A percentile compares a stretch with the other conserved stretches of the same genome.
phyloP scores from a whole-genome alignment of 2,888 invertebrate species.

The Dromius quadrimaculatus region DNA sequence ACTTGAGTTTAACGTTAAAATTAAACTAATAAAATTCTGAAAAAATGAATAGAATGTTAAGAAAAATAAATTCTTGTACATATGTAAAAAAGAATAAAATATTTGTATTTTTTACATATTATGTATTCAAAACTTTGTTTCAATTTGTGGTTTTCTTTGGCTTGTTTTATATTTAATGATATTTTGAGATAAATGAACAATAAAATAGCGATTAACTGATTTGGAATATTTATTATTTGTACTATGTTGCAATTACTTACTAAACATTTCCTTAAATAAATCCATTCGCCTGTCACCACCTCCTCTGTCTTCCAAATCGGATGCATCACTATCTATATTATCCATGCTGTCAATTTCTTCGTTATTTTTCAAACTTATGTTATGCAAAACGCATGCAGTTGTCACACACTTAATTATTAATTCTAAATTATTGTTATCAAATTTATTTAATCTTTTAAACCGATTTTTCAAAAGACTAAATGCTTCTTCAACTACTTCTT shows the following conservation, averaged over 20 bases:
- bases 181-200: too few species aligned
- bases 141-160: too few species aligned
- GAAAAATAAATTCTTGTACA: background rate
- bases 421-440: background rate
- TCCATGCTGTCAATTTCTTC: background rate
- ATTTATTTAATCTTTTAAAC: background rate
- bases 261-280: background rate
- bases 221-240: too few species aligned
- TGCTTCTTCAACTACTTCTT: background rate
- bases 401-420: background rate
- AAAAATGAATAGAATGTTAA: background rate
- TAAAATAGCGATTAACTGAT: too few species aligned
- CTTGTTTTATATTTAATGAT: too few species aligned
- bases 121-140: too few species aligned
- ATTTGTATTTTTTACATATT: background rate
- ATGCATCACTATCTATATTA: background rate
- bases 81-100: background rate
- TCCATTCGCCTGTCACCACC: too few species aligned
- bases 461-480: background rate
- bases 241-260: too few species aligned
- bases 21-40: too few species aligned
- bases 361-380: background rate
- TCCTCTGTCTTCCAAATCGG: background rate
- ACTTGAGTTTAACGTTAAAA: too few species aligned
- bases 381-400: background rate